Evolutionary conservation across 1,140 invertebrate species (phyloP), one percentile per base, ranked within the genome.

Genomic region (Dreissena polymorpha): DNA sequence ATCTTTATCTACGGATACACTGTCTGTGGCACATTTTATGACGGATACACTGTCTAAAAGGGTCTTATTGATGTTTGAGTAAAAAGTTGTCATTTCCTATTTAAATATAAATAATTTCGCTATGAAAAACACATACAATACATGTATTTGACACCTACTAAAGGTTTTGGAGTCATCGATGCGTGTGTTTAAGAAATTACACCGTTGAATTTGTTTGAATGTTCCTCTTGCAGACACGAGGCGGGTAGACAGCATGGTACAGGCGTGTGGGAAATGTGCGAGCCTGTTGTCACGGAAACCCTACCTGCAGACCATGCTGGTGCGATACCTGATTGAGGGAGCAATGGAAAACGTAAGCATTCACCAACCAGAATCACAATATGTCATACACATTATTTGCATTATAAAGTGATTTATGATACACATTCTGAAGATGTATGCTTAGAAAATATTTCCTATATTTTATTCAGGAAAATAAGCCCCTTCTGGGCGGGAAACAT

Each of bases 301-400:
- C 3, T 89, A 89, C 68, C 85, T 88, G 18, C 90, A 92, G 79
- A 89, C 90, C 78, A 87, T 92, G 27, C 50, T 92, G 6, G 71
- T 93, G 10, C 88, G 92, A n/a, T 89, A 91, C 81, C 84, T 93
- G 6, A 73, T 93, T 13, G 92, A 93, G 85, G 92, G 88, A 25
- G 83, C 89, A n/a, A 81, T 92, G 6, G 84, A 87, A 64, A 64
- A 87, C 83, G 90, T 91, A 87, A 76, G 25, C 63, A 14, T 27
- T 53, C 39, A 39, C 39, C 39, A 39, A 39, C 39, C 55, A 10
- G 18, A 39, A 68, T 39, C 3, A 78, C 25, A 63, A 23, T 63
- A 63, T 63, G 23, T 14, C 18, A 25, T n/a, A n/a, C 25, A 21
- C 18, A 21, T 68, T 68, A 23, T 68, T 68, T 21, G 14, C 14